A percentile compares a stretch with the other conserved stretches of the same genome.
These are phyloP conservation scores for Atractosteus spatula DNA, from an alignment of 2,113 vertebrate genomes.

Conservation along the genomic window DNA sequence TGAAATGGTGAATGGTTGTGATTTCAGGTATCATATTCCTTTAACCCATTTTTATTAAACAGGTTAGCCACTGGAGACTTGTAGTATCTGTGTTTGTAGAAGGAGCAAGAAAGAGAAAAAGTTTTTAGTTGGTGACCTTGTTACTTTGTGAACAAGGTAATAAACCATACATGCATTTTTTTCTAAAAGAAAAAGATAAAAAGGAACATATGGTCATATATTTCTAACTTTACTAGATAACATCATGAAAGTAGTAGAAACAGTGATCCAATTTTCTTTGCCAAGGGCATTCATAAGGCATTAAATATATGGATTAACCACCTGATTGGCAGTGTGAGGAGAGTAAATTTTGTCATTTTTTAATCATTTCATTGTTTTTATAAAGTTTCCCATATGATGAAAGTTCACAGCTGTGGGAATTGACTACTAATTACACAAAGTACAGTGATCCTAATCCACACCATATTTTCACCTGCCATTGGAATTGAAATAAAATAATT, in stretches of 20 bases:
- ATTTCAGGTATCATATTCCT: constrained; percentile 58
- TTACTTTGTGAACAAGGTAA: constrained; percentile 33
- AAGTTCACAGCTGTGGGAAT: background rate
- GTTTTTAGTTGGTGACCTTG: constrained; percentile 50
- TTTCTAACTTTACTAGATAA: too few relatives aligned
- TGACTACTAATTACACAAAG: background rate
- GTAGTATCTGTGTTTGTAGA: constrained; percentile 46
- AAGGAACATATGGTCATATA: too few relatives aligned
- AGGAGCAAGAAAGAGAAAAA: constrained; percentile 48
- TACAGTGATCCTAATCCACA: background rate
- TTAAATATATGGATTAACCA: too few relatives aligned
- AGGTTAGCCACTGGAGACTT: constrained; percentile 63
- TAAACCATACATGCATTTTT: background rate
- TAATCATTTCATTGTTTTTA: too few relatives aligned
- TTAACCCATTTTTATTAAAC: constrained; percentile 62
- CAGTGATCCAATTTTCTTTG: too few relatives aligned
- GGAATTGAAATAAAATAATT: background rate
- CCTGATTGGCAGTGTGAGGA: too few relatives aligned
- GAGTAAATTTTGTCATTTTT: too few relatives aligned
- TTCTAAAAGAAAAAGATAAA: too few relatives aligned
- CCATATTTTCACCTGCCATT: background rate
- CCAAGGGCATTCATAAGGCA: too few relatives aligned
- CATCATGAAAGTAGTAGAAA: too few relatives aligned
- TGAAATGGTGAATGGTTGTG: constrained; percentile 69
- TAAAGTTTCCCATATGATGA: background rate